Conservation (phyloP, 1,140 invertebrate genomes). For the Aphidius gifuensis region DNA sequence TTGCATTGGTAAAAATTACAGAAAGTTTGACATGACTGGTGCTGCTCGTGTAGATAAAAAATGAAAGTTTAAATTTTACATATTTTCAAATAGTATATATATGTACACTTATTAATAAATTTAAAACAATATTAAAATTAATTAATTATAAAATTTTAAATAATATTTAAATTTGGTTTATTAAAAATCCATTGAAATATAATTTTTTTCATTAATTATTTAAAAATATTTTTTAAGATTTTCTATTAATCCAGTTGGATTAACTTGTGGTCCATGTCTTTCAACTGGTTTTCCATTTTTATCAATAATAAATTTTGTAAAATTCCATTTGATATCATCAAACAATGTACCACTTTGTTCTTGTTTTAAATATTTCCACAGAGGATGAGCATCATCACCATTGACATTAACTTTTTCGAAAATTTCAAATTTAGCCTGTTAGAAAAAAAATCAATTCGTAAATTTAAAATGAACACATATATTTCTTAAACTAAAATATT, state of each 20-base stretch:
- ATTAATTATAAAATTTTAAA: no score
- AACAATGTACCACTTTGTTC: slow-evolving; percentile 74
- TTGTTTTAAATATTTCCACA: slow-evolving; percentile 85
- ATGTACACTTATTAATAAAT: no score
- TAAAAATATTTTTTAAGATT: slow-evolving; percentile 69
- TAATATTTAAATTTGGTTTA: no score
- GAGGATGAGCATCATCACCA: slow-evolving; percentile 77
- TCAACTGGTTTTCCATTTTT: slow-evolving; percentile 85
- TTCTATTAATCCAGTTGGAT: slow-evolving; percentile 68
- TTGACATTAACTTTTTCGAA: slow-evolving; percentile 87
- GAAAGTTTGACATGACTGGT: no score
- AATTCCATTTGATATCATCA: slow-evolving; percentile 95
- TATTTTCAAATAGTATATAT: no score
- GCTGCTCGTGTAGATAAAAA: no score
- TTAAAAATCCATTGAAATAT: no score
- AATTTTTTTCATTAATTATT: slow-evolving; percentile 18
- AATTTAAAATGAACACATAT: no score
- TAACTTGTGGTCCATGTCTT: slow-evolving; percentile 75
- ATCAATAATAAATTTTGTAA: slow-evolving; percentile 94
- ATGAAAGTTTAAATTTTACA: no score
- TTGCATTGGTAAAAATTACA: no score
- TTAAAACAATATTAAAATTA: no score
- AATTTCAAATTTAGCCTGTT: slow-evolving; percentile 48
- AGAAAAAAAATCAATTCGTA: slow-evolving; percentile 9
- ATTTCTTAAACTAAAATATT: no score